Evolutionary conservation across 1,140 invertebrate species (phyloP), one percentile per base, ranked within the genome.

Genomic region (Trichonephila clavata): DNA sequence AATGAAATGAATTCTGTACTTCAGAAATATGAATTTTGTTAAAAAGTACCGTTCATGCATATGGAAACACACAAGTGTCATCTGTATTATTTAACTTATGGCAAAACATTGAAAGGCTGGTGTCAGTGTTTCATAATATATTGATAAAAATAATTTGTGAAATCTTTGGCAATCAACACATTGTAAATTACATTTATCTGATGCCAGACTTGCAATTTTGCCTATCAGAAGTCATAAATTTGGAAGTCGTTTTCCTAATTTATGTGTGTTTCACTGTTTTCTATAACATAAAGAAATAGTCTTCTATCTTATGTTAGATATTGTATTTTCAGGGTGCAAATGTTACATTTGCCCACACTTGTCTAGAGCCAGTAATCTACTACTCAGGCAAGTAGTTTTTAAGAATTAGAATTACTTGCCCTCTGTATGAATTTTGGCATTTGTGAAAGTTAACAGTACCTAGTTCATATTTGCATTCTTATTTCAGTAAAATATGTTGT

Each of bases 311-410:
- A 94, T 94, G n/a, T 68, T 39, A 94, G 93, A 90, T 90, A 94
- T 94, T 94, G 39, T 94, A 94, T 94, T 94, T 94, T 94, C 93
- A 94, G 93, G 93, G 93, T 90, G 93, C 93, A 94, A 94, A 94
- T 94, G n/a, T 94, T 94, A 90, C 86, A 94, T 94, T 94, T 94
- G 93, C 93, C 93, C 93, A 90, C 87, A 90, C 77, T 94, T 94
- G 86, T 80, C 93, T 90, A 77, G 68, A 90, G 86, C 93, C 93
- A 94, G 93, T 94, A 90, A 68, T 71, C 93, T 89, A 84, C 93
- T 83, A 80, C 32, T 63, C 93, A 94, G 93, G 93, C 93, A 94
- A 94, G 93, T 94, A 94, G 87, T 90, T 94, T 94, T 94, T 94
- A 57, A 90, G 61, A 94, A 83, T 84, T 94, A 80, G 84, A 92